Percentiles rank a stretch among this genome's conserved stretches.
These are phyloP conservation scores for Drosophila siamana DNA, from an alignment of 2,888 invertebrate genomes.

Conservation along the genomic window DNA sequence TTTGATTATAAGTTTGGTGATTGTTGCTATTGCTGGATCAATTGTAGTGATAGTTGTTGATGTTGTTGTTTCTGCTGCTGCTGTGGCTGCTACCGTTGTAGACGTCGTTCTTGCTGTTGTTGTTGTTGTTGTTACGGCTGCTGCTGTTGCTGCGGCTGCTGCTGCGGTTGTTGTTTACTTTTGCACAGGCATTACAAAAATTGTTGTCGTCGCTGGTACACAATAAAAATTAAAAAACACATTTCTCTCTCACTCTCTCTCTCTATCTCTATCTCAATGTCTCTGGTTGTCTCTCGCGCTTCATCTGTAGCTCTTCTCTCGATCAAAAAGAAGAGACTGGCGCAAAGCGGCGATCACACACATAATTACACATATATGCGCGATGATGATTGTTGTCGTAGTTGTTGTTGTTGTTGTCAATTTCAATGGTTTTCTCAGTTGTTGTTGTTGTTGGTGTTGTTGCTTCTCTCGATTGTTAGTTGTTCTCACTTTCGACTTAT, in stretches of 20 bases:
- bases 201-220: slow-evolving; percentile 58
- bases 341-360: slow-evolving; percentile 78
- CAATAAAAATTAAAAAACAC: slow-evolving; percentile 71
- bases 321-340: slow-evolving; percentile 41
- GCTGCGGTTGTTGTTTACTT: slow-evolving; percentile 30
- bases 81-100: slow-evolving; percentile 12
- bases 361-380: slow-evolving; percentile 57
- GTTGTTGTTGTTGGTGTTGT: slow-evolving; percentile 35
- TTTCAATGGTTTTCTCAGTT: slow-evolving; percentile 25
- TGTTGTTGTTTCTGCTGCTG: slow-evolving; percentile 19
- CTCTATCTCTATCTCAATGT: slow-evolving; percentile 21
- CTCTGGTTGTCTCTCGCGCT: slow-evolving; percentile 23
- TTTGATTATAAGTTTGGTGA: slow-evolving; percentile 78
- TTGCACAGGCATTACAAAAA: slow-evolving; percentile 55
- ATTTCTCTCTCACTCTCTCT: slow-evolving; percentile 46
- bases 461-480: slow-evolving; percentile 47
- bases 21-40: slow-evolving; percentile 56
- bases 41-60: slow-evolving; percentile 27
- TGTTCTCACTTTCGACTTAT: slow-evolving; percentile 66
- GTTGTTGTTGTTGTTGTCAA: slow-evolving; percentile 43
- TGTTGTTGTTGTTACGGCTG: slow-evolving; percentile 35
- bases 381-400: slow-evolving; percentile 45
- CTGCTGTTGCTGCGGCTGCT: slow-evolving; percentile 23
- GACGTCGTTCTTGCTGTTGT: too few relatives aligned
- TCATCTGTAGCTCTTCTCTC: slow-evolving; percentile 8